phyloP scores from a whole-genome alignment of 1,140 invertebrate genomes.

The Panagrolaimus sp. region DNA sequence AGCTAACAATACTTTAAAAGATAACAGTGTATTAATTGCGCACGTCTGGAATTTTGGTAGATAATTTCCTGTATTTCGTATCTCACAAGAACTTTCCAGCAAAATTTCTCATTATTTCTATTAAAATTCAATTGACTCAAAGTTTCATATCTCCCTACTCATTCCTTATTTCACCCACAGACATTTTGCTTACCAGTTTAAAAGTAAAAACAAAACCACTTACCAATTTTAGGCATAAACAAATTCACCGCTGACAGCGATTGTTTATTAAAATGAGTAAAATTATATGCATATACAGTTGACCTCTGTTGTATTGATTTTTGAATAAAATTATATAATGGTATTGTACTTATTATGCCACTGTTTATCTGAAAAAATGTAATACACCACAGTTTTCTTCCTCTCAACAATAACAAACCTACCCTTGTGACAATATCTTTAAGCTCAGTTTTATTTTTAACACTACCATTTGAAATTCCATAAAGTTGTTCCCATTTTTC shows the following conservation, averaged over 20 bases:
- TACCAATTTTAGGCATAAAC: constrained; percentile 21
- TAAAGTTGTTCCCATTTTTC: too few species aligned
- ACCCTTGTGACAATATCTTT: constrained; percentile 6
- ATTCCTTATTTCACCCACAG: too few species aligned
- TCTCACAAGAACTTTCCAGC: too few species aligned
- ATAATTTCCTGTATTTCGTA: too few species aligned
- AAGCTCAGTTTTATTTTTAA: background rate
- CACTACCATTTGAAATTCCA: background rate
- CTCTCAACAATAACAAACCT: constrained; percentile 24
- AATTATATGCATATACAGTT: constrained; percentile 12
- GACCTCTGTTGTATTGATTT: background rate
- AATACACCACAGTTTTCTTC: background rate
- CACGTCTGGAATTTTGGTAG: too few species aligned
- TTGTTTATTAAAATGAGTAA: constrained; percentile 22
- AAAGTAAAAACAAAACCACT: too few species aligned
- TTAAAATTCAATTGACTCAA: too few species aligned
- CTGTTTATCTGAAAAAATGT: background rate
- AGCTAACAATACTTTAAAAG: too few species aligned
- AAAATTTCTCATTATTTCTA: too few species aligned
- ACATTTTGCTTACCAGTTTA: too few species aligned
- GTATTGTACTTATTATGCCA: background rate
- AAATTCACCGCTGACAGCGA: constrained; percentile 9
- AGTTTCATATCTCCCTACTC: too few species aligned
- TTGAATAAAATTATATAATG: constrained; percentile 21
- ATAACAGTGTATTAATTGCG: too few species aligned